phyloP scores from a whole-genome alignment of 92 coral and sea anemone species.

The Zoanthus solanderi region DNA sequence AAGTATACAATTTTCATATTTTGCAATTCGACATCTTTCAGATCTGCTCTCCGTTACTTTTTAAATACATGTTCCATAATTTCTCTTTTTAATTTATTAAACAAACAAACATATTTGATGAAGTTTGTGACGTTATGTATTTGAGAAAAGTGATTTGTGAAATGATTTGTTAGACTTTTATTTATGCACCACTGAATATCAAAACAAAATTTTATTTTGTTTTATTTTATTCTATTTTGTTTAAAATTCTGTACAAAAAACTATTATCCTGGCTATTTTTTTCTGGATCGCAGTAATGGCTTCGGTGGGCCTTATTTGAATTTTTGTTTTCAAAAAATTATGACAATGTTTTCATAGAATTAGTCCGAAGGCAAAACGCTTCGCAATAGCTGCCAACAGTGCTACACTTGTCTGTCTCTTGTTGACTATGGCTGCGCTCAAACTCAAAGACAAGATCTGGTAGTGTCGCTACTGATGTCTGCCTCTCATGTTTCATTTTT shows the following conservation, averaged over 20 bases:
- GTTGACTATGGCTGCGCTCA: constrained; percentile 8
- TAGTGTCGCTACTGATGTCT: too few species aligned
- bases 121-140: constrained; percentile 4
- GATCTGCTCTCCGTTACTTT: constrained; percentile 1
- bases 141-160: constrained; percentile 18
- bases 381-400: not conserved
- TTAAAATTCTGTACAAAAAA: not conserved
- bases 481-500: too few species aligned
- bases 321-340: constrained; percentile 2
- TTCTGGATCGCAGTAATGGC: constrained; percentile 16
- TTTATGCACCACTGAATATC: constrained; percentile 1
- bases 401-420: constrained; percentile 18
- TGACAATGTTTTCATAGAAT: not conserved
- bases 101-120: constrained; percentile 10
- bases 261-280: constrained; percentile 6
- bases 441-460: not conserved
- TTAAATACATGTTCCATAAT: constrained; percentile 4
- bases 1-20: constrained; percentile 13
- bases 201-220: constrained; percentile 1
- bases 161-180: constrained; percentile 3
- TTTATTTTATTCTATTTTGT: constrained; percentile 5
- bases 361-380: constrained; percentile 6
- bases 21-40: not conserved
- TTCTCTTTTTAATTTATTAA: not conserved
- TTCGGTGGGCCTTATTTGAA: constrained; percentile 2